Base-by-base conservation (phyloP, 1,140 invertebrate genomes). In the Drosophila asahinai region DNA sequence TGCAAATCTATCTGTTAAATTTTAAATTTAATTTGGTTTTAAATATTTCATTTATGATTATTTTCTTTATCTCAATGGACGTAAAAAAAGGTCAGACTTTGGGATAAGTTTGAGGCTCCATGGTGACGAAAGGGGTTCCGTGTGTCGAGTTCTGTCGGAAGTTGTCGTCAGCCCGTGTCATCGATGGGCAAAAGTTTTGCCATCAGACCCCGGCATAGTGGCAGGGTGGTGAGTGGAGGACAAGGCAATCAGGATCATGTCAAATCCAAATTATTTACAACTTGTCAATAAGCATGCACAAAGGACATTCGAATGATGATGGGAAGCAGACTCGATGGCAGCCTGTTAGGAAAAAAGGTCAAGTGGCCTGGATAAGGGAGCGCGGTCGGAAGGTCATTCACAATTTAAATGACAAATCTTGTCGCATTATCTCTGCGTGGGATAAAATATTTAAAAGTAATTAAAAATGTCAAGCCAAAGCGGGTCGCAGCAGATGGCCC, bases 211-310 rank as follows among this genome's bases (percentile, higher is more conserved):
- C 42, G 52, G 52, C 17, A 58, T 65, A 57, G 57, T 74, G 40
- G 17, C n/a, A 27, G 42, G 5, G 25, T 15, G 17, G 22, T 22
- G 19, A 38, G 30, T 27, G 15, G 27, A 48, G 45, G 42, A 61
- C 22, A 49, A 38, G 66, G 51, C 66, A 59, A 67, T 77, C 74
- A 51, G 68, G 51, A 62, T 75, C 59, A 80, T 83, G 81, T 80
- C 61, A 64, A 47, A 58, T 64, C 60, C 61, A 67, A 84, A 77
- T 83, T 72, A 80, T 77, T 84, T 77, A 80, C 59, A 83, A 67
- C 65, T 72, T 80, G 62, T 79, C 65, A 52, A 67, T 60, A 80
- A 80, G 55, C 81, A 79, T 75, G 60, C 49, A 60, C 72, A 71
- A 38, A 43, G 55, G 36, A 55, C 33, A 49, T 62, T 63, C 25